phyloP scores from a whole-genome alignment of 2,113 vertebrate genomes.

The Crotophaga sulcirostris region DNA sequence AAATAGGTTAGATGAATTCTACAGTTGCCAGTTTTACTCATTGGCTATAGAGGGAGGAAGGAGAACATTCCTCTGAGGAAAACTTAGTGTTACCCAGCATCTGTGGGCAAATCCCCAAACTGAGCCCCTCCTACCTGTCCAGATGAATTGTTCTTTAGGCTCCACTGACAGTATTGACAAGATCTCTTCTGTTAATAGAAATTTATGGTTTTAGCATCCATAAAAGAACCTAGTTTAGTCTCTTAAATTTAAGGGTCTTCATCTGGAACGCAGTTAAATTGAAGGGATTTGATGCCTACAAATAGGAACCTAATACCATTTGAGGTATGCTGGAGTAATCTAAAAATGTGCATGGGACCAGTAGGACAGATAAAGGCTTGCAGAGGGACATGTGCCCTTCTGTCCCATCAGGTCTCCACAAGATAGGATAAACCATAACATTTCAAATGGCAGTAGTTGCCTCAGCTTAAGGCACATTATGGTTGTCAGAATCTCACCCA shows the following conservation, averaged over 20 bases:
- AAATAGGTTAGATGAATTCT: conserved; percentile 21
- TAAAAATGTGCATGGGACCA: background rate
- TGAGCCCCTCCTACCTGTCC: background rate
- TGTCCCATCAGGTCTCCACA: background rate
- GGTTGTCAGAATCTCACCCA: background rate
- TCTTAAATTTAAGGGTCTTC: background rate
- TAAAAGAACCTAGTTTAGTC: background rate
- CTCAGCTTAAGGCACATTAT: background rate
- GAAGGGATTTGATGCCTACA: background rate
- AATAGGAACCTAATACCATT: background rate
- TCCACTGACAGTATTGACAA: background rate
- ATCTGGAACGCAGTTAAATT: background rate
- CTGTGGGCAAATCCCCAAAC: background rate
- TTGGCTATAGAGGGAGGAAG: background rate
- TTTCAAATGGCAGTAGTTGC: background rate
- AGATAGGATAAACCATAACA: background rate
- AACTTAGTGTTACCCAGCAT: background rate
- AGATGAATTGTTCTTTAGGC: background rate
- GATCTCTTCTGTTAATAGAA: background rate
- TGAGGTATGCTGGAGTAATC: background rate
- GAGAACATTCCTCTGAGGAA: background rate
- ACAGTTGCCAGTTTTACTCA: background rate
- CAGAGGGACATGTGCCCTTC: background rate
- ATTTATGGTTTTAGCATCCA: background rate
- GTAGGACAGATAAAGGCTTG: background rate